These are phyloP conservation scores for Linepithema humile DNA, from an alignment of 1,140 invertebrate species.

Conservation along the genomic window DNA sequence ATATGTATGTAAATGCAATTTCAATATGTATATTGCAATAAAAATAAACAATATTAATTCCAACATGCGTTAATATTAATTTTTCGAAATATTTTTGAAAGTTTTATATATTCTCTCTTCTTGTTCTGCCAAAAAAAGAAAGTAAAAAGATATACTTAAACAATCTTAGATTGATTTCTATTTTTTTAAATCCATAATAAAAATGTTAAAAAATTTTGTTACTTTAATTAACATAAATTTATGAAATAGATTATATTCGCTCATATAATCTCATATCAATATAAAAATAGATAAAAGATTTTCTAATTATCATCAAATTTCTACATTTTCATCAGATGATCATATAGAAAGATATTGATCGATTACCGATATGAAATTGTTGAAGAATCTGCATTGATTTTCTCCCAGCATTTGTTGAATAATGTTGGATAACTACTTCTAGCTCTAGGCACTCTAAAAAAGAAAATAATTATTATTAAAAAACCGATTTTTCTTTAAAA, in stretches of 20 bases:
- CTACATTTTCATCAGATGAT: constrained; percentile 69
- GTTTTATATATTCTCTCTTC: background rate
- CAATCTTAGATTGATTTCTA: background rate
- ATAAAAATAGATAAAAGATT: no score
- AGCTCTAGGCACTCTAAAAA: constrained; percentile 77
- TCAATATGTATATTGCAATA: background rate
- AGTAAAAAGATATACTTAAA: background rate
- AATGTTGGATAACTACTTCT: constrained; percentile 80
- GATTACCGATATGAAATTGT: constrained; percentile 88
- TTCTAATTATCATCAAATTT: constrained; percentile 14
- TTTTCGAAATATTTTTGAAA: background rate
- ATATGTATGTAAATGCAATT: background rate
- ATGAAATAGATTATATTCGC: background rate
- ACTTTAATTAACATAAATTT: background rate
- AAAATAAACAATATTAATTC: background rate
- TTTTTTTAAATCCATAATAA: no score
- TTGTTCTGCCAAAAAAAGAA: background rate
- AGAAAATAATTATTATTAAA: no score
- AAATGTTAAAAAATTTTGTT: background rate
- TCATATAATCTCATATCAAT: no score
- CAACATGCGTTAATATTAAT: background rate
- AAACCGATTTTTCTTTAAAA: no score
- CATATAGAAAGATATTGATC: constrained; percentile 86
- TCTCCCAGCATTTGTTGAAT: constrained; percentile 83
- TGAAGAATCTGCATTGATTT: constrained; percentile 86